Conservation (phyloP, 1,140 invertebrate genomes). For the Melitaea cinxia region DNA sequence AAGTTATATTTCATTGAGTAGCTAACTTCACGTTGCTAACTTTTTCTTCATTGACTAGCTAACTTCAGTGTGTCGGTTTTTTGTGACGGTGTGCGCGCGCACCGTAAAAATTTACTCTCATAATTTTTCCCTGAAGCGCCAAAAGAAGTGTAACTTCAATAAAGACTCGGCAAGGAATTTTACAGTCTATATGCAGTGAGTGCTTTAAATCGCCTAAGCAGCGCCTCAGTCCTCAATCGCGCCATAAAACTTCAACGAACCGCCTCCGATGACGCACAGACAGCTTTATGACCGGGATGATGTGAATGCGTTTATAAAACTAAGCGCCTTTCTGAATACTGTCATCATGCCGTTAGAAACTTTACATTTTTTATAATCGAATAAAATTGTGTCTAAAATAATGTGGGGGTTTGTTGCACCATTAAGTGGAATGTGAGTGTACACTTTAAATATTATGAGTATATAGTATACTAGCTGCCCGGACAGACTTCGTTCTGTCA, state of each 20-base stretch:
- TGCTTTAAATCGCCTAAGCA: slow-evolving; percentile 16
- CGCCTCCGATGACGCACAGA: slow-evolving; percentile 68
- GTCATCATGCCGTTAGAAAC: slow-evolving; percentile 9
- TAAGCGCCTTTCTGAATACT: slow-evolving; percentile 14
- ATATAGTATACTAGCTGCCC: no score
- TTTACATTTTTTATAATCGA: slow-evolving; percentile 1
- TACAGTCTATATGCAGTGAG: not conserved
- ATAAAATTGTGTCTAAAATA: not conserved
- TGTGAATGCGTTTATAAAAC: slow-evolving; percentile 26
- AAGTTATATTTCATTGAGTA: no score
- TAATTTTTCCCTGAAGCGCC: no score
- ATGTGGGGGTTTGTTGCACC: not conserved
- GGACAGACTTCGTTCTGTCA: no score
- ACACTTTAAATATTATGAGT: no score
- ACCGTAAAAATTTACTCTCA: no score
- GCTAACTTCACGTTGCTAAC: no score
- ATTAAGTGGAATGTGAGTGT: no score
- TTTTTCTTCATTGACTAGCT: no score
- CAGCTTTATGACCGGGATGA: slow-evolving; percentile 50
- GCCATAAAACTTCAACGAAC: slow-evolving; percentile 61
- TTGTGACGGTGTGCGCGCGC: no score
- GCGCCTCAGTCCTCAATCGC: slow-evolving; percentile 45
- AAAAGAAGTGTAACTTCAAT: no score
- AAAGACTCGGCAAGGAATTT: not conserved
- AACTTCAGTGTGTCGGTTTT: no score